Evolutionary conservation across 2,797 vertebrate genomes (phyloP).

Genomic region (Nannoperca obscura): DNA sequence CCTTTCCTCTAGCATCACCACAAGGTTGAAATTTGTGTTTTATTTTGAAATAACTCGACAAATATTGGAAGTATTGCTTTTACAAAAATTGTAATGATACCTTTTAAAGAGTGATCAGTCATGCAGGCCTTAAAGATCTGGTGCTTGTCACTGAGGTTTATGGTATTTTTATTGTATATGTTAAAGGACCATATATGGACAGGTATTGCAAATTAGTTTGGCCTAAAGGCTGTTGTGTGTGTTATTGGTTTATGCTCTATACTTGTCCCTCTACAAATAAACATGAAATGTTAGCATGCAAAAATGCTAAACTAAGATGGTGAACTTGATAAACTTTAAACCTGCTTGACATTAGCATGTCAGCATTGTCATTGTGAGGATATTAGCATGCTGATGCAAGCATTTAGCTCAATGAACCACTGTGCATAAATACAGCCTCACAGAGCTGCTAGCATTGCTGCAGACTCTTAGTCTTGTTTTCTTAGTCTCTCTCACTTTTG

Average conservation of each 20-base stretch:
- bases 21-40: not conserved
- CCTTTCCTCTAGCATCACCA: not conserved
- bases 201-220: not conserved
- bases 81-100: not conserved
- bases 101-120: not conserved
- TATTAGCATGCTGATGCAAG: not conserved
- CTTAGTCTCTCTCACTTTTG: not conserved
- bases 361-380: not conserved
- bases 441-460: not conserved
- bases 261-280: not conserved
- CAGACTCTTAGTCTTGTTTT: not conserved
- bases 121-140: not conserved
- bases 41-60: not conserved
- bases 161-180: not conserved
- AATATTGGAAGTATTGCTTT: not conserved
- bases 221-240: not conserved
- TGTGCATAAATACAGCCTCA: not conserved
- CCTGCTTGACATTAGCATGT: not conserved
- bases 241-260: not conserved
- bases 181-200: not conserved
- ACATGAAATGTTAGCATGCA: not conserved
- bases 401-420: not conserved
- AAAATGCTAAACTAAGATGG: not conserved
- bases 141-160: not conserved
- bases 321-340: not conserved